These are phyloP conservation scores for Theristicus caerulescens DNA, from an alignment of 2,113 vertebrate genomes.

Conservation along the genomic window DNA sequence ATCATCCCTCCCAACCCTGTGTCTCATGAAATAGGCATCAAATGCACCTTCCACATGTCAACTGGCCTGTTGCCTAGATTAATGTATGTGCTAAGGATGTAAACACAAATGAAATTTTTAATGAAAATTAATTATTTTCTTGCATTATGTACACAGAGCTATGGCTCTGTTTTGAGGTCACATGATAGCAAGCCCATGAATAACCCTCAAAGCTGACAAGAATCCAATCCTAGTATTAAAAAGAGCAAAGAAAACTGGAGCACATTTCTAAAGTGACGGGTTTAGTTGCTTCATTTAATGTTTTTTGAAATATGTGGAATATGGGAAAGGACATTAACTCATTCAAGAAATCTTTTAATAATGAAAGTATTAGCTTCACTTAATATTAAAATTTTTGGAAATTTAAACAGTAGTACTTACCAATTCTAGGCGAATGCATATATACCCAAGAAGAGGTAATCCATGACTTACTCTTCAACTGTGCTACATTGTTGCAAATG, in stretches of 20 bases:
- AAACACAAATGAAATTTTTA: background rate
- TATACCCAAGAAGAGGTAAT: background rate
- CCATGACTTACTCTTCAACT: background rate
- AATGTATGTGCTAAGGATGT: background rate
- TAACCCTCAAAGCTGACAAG: background rate
- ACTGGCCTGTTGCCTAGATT: background rate
- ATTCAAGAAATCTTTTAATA: background rate
- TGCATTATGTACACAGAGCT: background rate
- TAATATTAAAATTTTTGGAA: background rate
- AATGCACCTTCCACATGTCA: background rate
- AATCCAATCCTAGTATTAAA: background rate
- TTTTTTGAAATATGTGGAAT: background rate
- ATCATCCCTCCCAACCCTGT: background rate
- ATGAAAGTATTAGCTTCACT: background rate
- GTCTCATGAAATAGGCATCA: background rate
- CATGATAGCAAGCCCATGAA: background rate
- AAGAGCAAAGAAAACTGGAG: background rate
- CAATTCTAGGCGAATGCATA: background rate
- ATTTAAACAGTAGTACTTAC: background rate
- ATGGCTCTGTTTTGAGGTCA: background rate
- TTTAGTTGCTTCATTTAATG: background rate
- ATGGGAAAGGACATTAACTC: background rate
- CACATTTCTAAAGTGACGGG: background rate
- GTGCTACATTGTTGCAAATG: background rate
- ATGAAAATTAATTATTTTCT: background rate